These are phyloP conservation scores for Phymorhynchus buccinoides DNA, from an alignment of 1,140 invertebrate genomes.

Conservation along the genomic window DNA sequence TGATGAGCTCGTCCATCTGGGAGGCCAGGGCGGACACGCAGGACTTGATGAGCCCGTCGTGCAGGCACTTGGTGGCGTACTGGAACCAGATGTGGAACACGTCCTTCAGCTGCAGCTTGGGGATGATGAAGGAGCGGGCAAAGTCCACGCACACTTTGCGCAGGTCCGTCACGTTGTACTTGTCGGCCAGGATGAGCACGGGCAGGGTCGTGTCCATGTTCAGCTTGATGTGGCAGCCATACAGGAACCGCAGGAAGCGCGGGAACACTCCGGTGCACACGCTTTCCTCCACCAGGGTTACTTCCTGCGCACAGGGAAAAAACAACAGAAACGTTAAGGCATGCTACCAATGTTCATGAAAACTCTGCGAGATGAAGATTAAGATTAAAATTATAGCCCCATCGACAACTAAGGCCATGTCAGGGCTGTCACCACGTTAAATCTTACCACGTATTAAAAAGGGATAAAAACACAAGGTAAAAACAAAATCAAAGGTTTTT, in stretches of 20 bases:
- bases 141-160: constrained; percentile 74
- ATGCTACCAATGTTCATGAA: no score
- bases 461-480: no score
- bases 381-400: no score
- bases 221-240: constrained; percentile 73
- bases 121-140: constrained; percentile 72
- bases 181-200: constrained; percentile 73
- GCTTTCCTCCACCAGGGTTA: constrained; percentile 71
- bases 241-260: constrained; percentile 72
- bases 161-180: constrained; percentile 74
- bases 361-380: background rate
- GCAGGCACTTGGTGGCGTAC: constrained; percentile 74
- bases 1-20: constrained; percentile 72
- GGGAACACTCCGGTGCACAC: constrained; percentile 71
- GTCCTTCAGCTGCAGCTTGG: constrained; percentile 72
- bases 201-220: constrained; percentile 72
- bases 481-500: no score
- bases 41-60: constrained; percentile 64
- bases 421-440: no score
- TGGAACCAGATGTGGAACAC: constrained; percentile 75
- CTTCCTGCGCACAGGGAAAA: constrained; percentile 62
- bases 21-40: constrained; percentile 70
- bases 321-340: background rate
- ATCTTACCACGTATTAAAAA: no score
- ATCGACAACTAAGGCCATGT: no score